phyloP scores from a whole-genome alignment of 2,797 vertebrate species.

The Cheirogaleus major region DNA sequence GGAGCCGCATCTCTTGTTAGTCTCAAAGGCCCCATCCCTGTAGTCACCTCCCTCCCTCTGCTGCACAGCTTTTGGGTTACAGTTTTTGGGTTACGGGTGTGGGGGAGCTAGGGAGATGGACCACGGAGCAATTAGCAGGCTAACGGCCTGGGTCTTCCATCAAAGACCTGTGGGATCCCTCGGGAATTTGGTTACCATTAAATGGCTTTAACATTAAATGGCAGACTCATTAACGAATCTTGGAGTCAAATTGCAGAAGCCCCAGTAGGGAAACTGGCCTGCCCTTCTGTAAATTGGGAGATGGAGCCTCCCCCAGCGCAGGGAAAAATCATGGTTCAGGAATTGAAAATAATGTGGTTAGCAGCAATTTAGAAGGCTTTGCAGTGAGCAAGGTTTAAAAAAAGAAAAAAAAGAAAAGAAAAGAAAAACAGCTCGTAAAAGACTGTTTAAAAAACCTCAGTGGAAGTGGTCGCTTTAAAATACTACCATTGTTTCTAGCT shows the following conservation, averaged over 20 bases:
- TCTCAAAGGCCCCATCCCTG: not conserved
- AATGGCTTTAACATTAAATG: not conserved
- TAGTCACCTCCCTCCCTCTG: not conserved
- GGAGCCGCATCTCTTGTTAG: not conserved
- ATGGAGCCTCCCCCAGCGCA: accelerated
- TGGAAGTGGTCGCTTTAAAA: not conserved
- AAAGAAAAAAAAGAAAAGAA: not conserved
- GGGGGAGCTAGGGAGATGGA: not conserved
- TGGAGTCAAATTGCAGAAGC: not conserved
- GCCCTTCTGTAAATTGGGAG: not conserved
- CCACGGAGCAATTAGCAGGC: accelerated
- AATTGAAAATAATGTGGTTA: not conserved
- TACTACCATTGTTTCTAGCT: not conserved
- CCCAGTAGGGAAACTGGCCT: not conserved
- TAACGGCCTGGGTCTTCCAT: not conserved
- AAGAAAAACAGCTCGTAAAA: not conserved
- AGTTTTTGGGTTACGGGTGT: accelerated
- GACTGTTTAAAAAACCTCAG: not conserved
- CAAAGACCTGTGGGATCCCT: not conserved
- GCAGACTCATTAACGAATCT: not conserved
- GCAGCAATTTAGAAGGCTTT: slow-evolving; percentile 3
- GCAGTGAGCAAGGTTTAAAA: not conserved
- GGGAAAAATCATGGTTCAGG: not conserved
- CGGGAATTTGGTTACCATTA: not conserved
- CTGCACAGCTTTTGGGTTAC: accelerated